These are phyloP conservation scores for Parazoanthus atlanticus DNA, from an alignment of 92 coral and sea anemone genomes.

Conservation along the genomic window DNA sequence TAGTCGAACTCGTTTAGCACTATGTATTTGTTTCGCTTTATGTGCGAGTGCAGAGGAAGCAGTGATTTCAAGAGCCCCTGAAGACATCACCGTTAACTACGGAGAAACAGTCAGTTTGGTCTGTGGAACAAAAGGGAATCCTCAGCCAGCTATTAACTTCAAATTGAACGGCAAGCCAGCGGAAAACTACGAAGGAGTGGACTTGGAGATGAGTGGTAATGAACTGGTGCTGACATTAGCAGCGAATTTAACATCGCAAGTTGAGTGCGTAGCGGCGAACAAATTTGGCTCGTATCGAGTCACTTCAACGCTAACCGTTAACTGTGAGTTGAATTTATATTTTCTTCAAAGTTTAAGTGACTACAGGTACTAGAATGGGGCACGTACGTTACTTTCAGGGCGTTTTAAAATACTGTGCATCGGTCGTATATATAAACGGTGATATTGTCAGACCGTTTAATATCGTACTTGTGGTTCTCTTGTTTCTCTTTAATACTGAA, in stretches of 20 bases:
- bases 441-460: background rate
- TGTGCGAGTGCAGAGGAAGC: constrained; percentile 20
- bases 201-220: background rate
- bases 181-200: background rate
- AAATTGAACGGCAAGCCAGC: constrained; percentile 19
- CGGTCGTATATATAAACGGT: background rate
- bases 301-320: background rate
- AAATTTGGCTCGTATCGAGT: background rate
- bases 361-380: background rate
- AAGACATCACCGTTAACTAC: constrained; percentile 1
- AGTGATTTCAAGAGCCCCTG: background rate
- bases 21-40: background rate
- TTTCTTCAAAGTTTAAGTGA: background rate
- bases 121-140: constrained; percentile 15
- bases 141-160: constrained; percentile 15
- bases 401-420: background rate
- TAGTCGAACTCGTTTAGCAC: background rate
- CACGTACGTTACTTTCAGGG: too few relatives aligned
- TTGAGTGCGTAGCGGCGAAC: constrained; percentile 29
- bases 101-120: constrained; percentile 26
- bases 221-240: background rate
- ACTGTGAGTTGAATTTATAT: constrained; percentile 13
- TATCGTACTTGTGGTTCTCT: background rate
- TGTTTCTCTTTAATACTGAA: background rate
- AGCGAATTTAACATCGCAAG: constrained; percentile 21